A percentile compares a stretch with the other conserved stretches of the same genome.
Conservation (phyloP, 2,797 vertebrate species). For the Chloroceryle amazona region DNA sequence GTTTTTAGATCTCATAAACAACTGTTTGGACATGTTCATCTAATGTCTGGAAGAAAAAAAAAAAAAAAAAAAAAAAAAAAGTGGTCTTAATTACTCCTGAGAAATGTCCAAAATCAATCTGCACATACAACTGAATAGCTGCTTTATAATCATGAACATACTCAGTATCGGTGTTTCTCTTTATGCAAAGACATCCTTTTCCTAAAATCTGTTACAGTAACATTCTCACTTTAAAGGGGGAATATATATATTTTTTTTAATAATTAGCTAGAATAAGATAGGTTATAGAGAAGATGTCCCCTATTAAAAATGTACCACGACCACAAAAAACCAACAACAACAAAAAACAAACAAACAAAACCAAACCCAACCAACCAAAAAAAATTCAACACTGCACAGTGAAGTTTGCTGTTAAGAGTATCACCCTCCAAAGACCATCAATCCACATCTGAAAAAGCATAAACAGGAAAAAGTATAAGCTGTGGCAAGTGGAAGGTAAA, state of each 20-base stretch:
- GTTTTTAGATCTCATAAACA: not conserved
- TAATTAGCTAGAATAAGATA: not conserved
- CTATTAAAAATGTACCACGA: not conserved
- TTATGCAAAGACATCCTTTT: not conserved
- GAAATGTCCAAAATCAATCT: not conserved
- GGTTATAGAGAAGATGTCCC: not conserved
- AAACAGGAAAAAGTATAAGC: not conserved
- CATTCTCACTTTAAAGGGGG: not conserved
- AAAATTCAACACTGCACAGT: not conserved
- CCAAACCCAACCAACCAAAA: no score
- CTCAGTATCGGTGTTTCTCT: not conserved
- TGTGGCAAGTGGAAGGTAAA: not conserved
- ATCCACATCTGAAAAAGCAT: accelerated
- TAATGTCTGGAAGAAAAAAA: not conserved
- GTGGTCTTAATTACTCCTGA: not conserved
- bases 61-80: no score
- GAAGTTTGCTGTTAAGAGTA: not conserved
- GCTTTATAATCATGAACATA: not conserved
- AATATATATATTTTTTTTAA: not conserved
- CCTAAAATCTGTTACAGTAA: not conserved
- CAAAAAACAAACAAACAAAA: no score
- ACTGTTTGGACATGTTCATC: not conserved
- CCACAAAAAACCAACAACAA: not conserved
- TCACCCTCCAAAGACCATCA: not conserved
- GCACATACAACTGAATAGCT: not conserved